Evolutionary conservation across 1,140 invertebrate species (phyloP).

Genomic region (Colletes latitarsis): DNA sequence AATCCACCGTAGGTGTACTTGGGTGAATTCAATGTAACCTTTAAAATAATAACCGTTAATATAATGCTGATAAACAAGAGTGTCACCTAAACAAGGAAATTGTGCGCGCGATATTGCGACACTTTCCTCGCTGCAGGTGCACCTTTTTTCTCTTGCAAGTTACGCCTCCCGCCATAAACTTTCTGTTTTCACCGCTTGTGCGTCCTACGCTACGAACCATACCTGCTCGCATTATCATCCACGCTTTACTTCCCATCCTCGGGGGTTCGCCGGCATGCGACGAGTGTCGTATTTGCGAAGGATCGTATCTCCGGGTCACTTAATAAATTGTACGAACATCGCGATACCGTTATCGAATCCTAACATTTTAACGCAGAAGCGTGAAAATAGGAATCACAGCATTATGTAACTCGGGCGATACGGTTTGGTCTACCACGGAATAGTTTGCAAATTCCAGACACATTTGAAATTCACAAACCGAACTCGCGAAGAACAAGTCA

Average conservation of each 20-base stretch:
- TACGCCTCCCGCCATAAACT: conserved; percentile 38
- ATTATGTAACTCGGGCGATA: too few relatives aligned
- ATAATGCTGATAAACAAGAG: conserved; percentile 31
- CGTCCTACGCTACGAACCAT: not conserved
- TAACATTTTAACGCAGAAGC: not conserved
- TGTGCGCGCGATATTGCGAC: conserved; percentile 27
- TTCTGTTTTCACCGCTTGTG: conserved; percentile 35
- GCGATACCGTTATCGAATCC: not conserved
- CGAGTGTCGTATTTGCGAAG: conserved; percentile 35
- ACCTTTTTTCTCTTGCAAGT: conserved; percentile 9
- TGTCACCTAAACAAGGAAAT: conserved; percentile 41
- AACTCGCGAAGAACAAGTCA: not conserved
- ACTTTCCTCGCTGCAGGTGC: not conserved
- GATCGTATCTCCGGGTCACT: conserved; percentile 17
- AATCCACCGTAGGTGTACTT: not conserved
- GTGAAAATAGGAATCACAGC: too few relatives aligned
- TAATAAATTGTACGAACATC: conserved; percentile 14
- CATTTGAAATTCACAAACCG: not conserved
- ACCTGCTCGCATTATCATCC: conserved; percentile 20
- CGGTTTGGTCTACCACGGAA: not conserved
- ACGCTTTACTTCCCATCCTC: conserved; percentile 9
- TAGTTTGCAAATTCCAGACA: too few relatives aligned
- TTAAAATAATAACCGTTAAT: conserved; percentile 43
- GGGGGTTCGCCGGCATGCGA: not conserved
- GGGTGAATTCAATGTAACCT: not conserved